phyloP scores from a whole-genome alignment of 2,888 invertebrate genomes.

The Teleogryllus oceanicus region DNA sequence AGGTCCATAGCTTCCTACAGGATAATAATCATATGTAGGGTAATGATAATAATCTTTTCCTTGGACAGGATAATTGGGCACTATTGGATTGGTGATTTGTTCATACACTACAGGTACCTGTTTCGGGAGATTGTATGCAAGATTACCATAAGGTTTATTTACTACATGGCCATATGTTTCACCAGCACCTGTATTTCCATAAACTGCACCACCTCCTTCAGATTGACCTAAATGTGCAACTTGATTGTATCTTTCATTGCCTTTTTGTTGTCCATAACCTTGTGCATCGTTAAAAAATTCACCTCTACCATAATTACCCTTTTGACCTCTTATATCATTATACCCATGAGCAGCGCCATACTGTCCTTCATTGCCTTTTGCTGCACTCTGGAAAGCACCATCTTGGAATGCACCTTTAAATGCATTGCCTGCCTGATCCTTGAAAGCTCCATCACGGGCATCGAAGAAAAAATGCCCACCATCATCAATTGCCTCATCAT shows the following conservation, averaged over 20 bases:
- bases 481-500: constrained; percentile 37
- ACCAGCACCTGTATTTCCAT: not conserved
- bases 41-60: not conserved
- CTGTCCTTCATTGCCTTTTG: constrained; percentile 23
- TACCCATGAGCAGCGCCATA: not conserved
- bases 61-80: not conserved
- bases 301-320: constrained; percentile 20
- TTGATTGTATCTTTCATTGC: not conserved
- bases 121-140: not conserved
- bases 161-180: not conserved
- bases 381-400: constrained; percentile 27
- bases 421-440: constrained; percentile 26
- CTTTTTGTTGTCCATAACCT: constrained; percentile 18
- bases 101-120: not conserved
- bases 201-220: not conserved
- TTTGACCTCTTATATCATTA: constrained; percentile 18
- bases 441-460: constrained; percentile 29
- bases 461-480: constrained; percentile 33
- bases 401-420: constrained; percentile 30
- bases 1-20: not conserved
- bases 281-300: not conserved
- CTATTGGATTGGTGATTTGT: not conserved
- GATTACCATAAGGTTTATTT: not conserved
- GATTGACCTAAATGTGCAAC: not conserved
- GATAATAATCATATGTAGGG: not conserved